Evolutionary conservation across 2,113 vertebrate genomes (phyloP), one percentile per base, ranked within the genome.

Genomic region (Ailuropoda melanoleuca): DNA sequence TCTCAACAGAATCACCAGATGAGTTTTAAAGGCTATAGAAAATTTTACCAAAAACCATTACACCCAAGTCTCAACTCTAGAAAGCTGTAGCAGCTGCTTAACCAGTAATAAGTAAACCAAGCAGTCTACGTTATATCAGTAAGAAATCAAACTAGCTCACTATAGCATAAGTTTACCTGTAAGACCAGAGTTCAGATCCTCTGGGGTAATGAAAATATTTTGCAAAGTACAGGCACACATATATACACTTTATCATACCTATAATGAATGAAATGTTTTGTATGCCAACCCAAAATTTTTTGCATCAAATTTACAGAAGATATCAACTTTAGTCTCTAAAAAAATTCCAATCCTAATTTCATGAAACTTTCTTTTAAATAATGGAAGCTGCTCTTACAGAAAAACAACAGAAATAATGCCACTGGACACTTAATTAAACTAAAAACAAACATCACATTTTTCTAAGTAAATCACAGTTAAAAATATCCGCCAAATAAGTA

Each of bases 401-500:
- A 53, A 84, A 95, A 90, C 29, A 91, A 90, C 17, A 46, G 66
- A 90, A 97, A 86, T 77, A 81, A 74, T 53, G 26, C n/a, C 46
- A 50, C 9, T 72, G n/a, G 5, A 74, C 37, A 87, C 23, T 90
- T 72, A 64, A 86, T 39, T 75, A 62, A 14, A 72, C 62, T 39
- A 81, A 84, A n/a, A 95, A 62, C 82, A 88, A 88, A 37, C 0
- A 53, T 24, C 62, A 24, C 43, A n/a, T 66, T 60, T 78, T 92
- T 78, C 62, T 87, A 70, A 96, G 53, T 39, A 88, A 94, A 84
- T 56, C 37, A 62, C 74, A 58, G 50, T 64, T 82, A 53, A 87
- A 95, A 94, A 62, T 72, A 96, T 26, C 91, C 15, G 11, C 83
- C 46, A 88, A 60, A 23, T 87, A 83, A 70, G 55, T 48, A 64